A percentile compares a stretch with the other conserved stretches of the same genome.
Evolutionary conservation across 2,888 invertebrate genomes (phyloP).

Genomic region (Melanophora roralis): DNA sequence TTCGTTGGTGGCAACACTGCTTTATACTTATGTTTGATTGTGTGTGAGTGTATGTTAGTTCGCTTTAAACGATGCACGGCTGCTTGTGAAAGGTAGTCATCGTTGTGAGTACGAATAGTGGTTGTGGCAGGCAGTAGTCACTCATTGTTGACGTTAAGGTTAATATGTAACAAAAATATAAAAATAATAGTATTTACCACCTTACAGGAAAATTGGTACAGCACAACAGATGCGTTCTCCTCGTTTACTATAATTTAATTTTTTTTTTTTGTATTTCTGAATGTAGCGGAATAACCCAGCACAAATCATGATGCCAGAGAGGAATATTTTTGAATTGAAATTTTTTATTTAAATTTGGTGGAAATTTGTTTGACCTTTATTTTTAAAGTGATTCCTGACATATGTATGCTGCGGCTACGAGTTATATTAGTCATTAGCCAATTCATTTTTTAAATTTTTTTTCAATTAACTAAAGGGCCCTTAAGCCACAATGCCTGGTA

Average conservation of each 20-base stretch:
- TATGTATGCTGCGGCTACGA: no score
- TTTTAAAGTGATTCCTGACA: neutral
- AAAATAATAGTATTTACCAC: slow-evolving; percentile 51
- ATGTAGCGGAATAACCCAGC: neutral
- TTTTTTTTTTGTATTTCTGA: slow-evolving; percentile 8
- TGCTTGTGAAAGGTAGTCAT: slow-evolving; percentile 33
- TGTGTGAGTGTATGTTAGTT: neutral
- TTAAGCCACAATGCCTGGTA: no score
- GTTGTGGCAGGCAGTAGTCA: slow-evolving; percentile 8
- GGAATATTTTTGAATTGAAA: no score
- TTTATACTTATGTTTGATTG: slow-evolving; percentile 1
- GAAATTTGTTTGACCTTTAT: neutral
- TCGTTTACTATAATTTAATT: slow-evolving; percentile 50
- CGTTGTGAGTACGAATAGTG: slow-evolving; percentile 5
- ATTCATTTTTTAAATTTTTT: no score
- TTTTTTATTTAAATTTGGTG: neutral
- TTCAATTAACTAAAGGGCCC: no score
- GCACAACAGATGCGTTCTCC: slow-evolving; percentile 57
- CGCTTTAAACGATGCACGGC: slow-evolving; percentile 4
- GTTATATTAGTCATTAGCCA: no score
- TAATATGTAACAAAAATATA: slow-evolving; percentile 32
- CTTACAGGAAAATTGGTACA: slow-evolving; percentile 57
- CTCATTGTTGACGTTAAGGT: slow-evolving; percentile 29
- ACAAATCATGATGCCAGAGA: no score
- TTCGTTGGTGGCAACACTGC: no score